Conservation (phyloP, 2,797 vertebrate genomes). For the Sylvilagus floridanus region DNA sequence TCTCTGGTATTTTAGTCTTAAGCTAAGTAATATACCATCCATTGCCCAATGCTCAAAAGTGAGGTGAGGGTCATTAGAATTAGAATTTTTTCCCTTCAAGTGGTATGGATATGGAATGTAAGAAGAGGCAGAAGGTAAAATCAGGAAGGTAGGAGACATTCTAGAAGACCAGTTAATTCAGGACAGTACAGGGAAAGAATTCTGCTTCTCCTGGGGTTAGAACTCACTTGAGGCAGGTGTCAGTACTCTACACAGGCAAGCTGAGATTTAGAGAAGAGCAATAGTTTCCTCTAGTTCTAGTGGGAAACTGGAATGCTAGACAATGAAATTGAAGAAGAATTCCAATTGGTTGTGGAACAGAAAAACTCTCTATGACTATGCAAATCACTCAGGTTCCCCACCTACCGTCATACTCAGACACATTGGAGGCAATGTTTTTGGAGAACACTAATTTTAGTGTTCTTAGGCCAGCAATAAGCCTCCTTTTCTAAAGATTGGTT, state of each 20-base stretch:
- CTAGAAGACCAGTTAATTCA: not conserved
- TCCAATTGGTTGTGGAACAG: not conserved
- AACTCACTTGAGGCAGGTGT: not conserved
- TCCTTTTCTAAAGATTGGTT: slow-evolving; percentile 39
- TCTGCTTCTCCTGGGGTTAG: not conserved
- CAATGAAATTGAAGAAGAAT: slow-evolving; percentile 35
- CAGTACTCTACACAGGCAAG: not conserved
- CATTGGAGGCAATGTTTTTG: not conserved
- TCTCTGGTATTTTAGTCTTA: no score
- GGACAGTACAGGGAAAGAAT: not conserved
- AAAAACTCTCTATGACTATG: not conserved
- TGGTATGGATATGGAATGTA: not conserved
- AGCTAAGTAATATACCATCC: not conserved
- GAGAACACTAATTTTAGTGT: slow-evolving; percentile 47
- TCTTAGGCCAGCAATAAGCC: not conserved
- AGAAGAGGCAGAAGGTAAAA: not conserved
- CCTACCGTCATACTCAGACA: not conserved
- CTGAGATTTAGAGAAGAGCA: not conserved
- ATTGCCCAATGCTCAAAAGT: not conserved
- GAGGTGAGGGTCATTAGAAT: not conserved
- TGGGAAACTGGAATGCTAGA: not conserved
- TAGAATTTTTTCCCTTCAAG: slow-evolving; percentile 25
- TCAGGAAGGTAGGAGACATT: slow-evolving; percentile 14
- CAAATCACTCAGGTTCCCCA: slow-evolving; percentile 6
- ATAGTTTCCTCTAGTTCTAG: not conserved